These are phyloP conservation scores for Aleiodes leptofemur DNA, from an alignment of 2,888 invertebrate species.

Conservation along the genomic window DNA sequence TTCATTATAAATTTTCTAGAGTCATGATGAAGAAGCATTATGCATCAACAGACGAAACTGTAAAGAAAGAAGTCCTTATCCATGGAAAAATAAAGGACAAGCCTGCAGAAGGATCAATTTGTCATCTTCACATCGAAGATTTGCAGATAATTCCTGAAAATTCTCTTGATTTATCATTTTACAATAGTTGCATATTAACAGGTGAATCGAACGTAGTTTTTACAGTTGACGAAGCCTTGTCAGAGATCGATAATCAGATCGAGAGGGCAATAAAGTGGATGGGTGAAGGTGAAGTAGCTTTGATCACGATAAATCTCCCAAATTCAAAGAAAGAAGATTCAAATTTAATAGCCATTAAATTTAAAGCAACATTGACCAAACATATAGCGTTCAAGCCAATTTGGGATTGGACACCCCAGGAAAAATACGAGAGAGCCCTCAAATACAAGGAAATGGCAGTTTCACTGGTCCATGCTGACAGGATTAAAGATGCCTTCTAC, in stretches of 20 bases:
- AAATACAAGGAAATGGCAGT: conserved; percentile 80
- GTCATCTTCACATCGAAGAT: conserved; percentile 62
- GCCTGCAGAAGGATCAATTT: conserved; percentile 65
- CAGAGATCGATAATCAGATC: conserved; percentile 77
- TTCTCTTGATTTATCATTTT: conserved; percentile 62
- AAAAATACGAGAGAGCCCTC: conserved; percentile 76
- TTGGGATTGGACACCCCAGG: conserved; percentile 79
- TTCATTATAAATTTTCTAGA: neutral
- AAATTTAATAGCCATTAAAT: conserved; percentile 73
- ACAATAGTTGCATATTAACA: conserved; percentile 74
- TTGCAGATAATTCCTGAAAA: conserved; percentile 16
- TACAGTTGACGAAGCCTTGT: conserved; percentile 76
- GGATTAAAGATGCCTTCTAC: conserved; percentile 82
- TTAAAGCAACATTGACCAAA: conserved; percentile 75
- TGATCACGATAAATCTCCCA: conserved; percentile 65
- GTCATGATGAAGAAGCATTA: conserved; percentile 41
- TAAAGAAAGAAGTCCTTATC: conserved; percentile 64
- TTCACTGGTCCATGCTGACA: conserved; percentile 78
- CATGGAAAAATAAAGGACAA: conserved; percentile 59
- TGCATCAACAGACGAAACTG: conserved; percentile 57
- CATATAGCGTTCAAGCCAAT: conserved; percentile 76
- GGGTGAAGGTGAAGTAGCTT: conserved; percentile 76
- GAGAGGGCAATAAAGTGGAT: conserved; percentile 78
- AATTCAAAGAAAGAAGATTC: conserved; percentile 65
- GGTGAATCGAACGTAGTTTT: conserved; percentile 54